Evolutionary conservation across 2,797 vertebrate genomes (phyloP).

Genomic region (Podarcis lilfordi): DNA sequence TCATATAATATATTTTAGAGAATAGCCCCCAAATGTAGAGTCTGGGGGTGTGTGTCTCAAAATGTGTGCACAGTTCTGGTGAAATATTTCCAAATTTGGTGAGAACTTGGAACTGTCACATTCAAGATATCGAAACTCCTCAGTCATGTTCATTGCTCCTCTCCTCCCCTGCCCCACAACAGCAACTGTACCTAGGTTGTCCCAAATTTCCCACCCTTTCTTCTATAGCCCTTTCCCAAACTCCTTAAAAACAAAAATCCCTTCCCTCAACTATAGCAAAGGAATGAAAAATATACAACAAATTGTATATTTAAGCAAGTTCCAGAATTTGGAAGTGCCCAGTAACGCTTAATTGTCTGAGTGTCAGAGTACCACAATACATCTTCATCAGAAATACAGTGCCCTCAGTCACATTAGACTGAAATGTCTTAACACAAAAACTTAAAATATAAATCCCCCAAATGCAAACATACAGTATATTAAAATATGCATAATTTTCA

Average conservation of each 20-base stretch:
- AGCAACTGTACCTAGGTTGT: neutral
- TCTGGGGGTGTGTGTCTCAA: no score
- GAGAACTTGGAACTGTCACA: neutral
- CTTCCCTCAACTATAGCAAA: neutral
- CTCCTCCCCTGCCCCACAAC: neutral
- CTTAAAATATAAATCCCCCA: neutral
- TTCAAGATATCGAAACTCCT: no score
- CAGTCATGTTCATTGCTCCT: neutral
- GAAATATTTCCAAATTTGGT: neutral
- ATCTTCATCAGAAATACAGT: neutral
- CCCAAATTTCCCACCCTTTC: neutral
- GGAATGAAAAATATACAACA: neutral
- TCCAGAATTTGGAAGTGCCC: neutral
- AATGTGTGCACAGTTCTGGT: neutral
- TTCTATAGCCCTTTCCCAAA: neutral
- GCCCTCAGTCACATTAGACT: neutral
- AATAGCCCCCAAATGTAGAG: neutral
- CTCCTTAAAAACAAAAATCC: neutral
- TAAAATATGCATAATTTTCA: neutral
- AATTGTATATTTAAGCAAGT: neutral
- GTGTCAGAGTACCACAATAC: neutral
- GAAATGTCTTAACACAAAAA: neutral
- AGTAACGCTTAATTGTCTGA: neutral
- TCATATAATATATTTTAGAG: neutral
- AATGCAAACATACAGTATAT: neutral